Evolutionary conservation across 2,888 invertebrate species (phyloP).

Genomic region (Caenorhabditis wallacei): DNA sequence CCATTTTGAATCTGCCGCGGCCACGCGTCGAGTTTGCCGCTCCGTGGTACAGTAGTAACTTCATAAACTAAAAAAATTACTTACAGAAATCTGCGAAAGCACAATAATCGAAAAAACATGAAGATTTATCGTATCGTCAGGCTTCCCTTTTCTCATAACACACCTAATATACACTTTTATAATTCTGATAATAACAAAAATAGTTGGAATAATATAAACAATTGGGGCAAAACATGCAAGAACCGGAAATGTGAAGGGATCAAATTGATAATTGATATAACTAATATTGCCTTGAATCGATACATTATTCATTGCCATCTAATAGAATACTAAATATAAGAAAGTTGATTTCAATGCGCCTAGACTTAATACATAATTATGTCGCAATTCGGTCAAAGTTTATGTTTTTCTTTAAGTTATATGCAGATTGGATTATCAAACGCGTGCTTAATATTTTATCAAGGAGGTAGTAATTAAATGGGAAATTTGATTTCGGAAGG

Average conservation of each 20-base stretch:
- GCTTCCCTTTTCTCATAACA: neutral
- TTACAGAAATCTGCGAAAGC: neutral
- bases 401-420: no score
- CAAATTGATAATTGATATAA: conserved; percentile 12
- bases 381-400: no score
- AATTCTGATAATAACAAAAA: neutral
- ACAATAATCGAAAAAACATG: conserved; percentile 10
- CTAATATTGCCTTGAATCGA: neutral
- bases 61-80: no score
- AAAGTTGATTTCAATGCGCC: no score
- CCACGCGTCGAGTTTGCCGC: no score
- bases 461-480: no score
- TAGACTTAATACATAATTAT: no score
- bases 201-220: neutral
- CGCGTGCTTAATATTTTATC: no score
- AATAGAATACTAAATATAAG: neutral
- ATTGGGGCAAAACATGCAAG: neutral
- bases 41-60: no score
- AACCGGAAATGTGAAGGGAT: neutral
- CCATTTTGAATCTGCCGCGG: no score
- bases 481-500: no score
- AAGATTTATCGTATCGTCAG: conserved; percentile 6
- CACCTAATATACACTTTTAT: neutral
- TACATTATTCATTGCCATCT: conserved; percentile 1
- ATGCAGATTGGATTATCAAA: no score